These are phyloP conservation scores for Chiridota heheva DNA, from an alignment of 35 echinoderm and acorn worm genomes.

Conservation along the genomic window DNA sequence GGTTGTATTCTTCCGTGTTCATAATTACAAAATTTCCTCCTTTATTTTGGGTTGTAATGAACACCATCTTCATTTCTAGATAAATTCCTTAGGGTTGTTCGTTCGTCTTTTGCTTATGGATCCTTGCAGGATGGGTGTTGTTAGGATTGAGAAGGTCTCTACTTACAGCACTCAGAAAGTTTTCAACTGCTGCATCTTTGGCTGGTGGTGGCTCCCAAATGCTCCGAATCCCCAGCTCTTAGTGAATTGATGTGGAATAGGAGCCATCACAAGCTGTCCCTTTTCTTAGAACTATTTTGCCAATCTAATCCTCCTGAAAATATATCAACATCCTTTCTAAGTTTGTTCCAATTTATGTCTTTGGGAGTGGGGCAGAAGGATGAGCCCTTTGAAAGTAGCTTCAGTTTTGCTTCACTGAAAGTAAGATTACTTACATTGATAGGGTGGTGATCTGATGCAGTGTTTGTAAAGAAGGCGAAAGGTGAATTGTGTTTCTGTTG, in stretches of 20 bases:
- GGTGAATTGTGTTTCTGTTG: too few species aligned
- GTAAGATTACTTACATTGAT: too few species aligned
- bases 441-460: too few species aligned
- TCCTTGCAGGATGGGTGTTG: not conserved
- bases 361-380: conserved; percentile 10
- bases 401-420: too few species aligned
- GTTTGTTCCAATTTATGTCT: too few species aligned
- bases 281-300: not conserved
- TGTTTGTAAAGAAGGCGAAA: too few species aligned
- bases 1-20: not conserved
- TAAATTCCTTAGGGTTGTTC: not conserved
- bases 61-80: not conserved
- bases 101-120: not conserved
- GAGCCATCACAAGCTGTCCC: not conserved
- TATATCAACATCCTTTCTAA: too few species aligned
- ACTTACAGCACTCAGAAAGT: not conserved
- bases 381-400: not conserved
- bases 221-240: not conserved
- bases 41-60: conserved; percentile 21
- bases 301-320: not conserved
- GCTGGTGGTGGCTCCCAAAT: not conserved
- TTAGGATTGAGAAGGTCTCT: not conserved
- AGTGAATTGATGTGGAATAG: not conserved
- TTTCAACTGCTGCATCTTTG: conserved; percentile 17
- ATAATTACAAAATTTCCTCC: conserved; percentile 2